Evolutionary conservation across 2,113 vertebrate genomes (phyloP), one percentile per base, ranked within the genome.

Genomic region (Thalassoma bifasciatum): DNA sequence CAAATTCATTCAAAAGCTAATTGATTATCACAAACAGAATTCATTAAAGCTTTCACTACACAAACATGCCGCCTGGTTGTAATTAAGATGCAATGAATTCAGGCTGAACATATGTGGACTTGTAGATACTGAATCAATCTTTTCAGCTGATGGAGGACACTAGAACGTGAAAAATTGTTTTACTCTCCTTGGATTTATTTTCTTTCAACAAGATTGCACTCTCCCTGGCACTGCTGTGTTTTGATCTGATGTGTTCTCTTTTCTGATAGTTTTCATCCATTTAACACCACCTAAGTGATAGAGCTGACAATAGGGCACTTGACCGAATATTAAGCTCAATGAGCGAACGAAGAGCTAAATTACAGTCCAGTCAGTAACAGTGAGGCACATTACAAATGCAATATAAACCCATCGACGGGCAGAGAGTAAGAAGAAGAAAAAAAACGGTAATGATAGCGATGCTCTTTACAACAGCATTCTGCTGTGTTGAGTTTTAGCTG

Each of bases 1-100:
- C 67, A 81, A 79, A 75, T 77, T 82, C 52, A 85, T 87, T 75
- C 61, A 19, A 86, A 84, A 71, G 58, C 65, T 79, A 78, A 82
- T 74, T 88, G 81, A 83, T 89, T 61, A 83, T 81, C 66, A 79
- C 46, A 70, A 85, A 72, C 46, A 59, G 77, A 79, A 83, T 81
- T 65, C 60, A 81, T 85, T 70, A 80, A 36, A 59, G 56, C 53
- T 75, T 73, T 78, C 24, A 42, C 56, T 60, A 24, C 46, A 70
- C 13, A 1, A 73, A n/a, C 1, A 3, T 34, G 30, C 38, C 3
- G 30, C 2, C 68, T 66, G 56, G 24, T 30, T 80, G 38, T 82
- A 77, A 77, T 84, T 86, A 82, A 64, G 64, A 83, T 37, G 50
- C 70, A 64, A 21, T 49, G 21, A 63, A 81, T 75, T 78, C n/a